Evolutionary conservation across 2,113 vertebrate species (phyloP), one percentile per base, ranked within the genome.

Genomic region (Scatophagus argus): DNA sequence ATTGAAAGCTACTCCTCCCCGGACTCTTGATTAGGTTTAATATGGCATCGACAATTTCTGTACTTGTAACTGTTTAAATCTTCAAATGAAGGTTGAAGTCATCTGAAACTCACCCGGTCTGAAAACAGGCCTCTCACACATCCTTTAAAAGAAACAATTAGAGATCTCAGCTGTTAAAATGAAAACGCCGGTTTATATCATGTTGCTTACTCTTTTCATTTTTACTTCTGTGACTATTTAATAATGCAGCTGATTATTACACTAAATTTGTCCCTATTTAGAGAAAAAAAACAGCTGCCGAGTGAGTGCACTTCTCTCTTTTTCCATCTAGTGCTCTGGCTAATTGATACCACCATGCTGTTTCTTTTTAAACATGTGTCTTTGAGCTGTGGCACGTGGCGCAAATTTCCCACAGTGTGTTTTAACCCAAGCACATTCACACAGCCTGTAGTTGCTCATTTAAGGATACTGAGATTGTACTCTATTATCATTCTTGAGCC

Each of bases 321-420:
- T 39, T 49, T 52, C 49, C 29, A 46, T 14, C 68, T 51, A 61
- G 46, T 60, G 59, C 43, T 55, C 41, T 5, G 7, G 51, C 59
- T 79, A 63, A 52, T 14, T 44, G 65, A 73, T 62, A 23, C 51
- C 49, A 76, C 39, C 41, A 34, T 2, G 11, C 34, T 58, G 71
- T 47, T 51, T 52, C 69, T 47, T 25, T 80, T 80, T 81, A 63
- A 86, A 85, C 82, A 43, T 79, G 66, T 74, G 71, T 74, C 43
- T 70, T 71, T 77, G 5, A 38, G 56, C 52, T 54, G 9, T 54
- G 43, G 34, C 47, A 59, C 56, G 54, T 21, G 21, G 47, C 73
- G 59, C 8, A 51, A 62, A 84, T 34, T 59, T 54, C 66, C 31
- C n/a, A 17, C 47, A 54, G 60, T n/a, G 1, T 74, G 44, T 82